A percentile compares a stretch with the other conserved stretches of the same genome.
Conservation (phyloP, 2,888 invertebrate species). For the Mesodorylaimus sp. region DNA sequence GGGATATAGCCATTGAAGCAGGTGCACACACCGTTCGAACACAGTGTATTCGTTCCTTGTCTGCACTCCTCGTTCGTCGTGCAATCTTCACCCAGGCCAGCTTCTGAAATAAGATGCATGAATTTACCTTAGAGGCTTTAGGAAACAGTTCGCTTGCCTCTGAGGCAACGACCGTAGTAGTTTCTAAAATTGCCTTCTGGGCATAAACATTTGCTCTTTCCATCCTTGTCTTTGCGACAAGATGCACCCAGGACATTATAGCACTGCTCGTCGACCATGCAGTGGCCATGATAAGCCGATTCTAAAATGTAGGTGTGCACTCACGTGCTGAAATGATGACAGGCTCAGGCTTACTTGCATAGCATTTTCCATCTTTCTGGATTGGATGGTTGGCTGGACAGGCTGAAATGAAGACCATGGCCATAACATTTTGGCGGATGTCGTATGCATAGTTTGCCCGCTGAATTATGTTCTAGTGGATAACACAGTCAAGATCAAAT, state of each 20-base stretch:
- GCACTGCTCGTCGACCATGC: constrained; percentile 13
- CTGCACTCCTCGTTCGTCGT: constrained; percentile 10
- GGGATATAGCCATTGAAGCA: constrained; percentile 13
- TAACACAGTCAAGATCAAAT: no score
- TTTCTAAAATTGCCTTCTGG: constrained; percentile 6
- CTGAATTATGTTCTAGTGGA: no score
- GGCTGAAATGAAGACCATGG: constrained; percentile 7
- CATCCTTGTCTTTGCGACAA: constrained; percentile 6
- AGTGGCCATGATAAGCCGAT: constrained; percentile 10
- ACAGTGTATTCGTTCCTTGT: constrained; percentile 12
- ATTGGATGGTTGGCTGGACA: constrained; percentile 13
- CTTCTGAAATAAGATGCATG: background rate
- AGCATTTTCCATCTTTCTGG: constrained; percentile 12
- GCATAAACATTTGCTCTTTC: constrained; percentile 8
- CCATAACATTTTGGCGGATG: no score
- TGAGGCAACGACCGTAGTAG: constrained; percentile 7
- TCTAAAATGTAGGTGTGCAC: background rate
- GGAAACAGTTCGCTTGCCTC: background rate
- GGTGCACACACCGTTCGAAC: constrained; percentile 8
- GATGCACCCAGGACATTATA: constrained; percentile 10
- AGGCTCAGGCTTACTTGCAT: constrained; percentile 4
- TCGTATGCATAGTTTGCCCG: no score
- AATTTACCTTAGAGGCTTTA: background rate
- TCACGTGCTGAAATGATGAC: background rate
- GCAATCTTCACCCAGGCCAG: constrained; percentile 13